Evolutionary conservation across 2,113 vertebrate species (phyloP).

Genomic region (Paradisaea rubra): DNA sequence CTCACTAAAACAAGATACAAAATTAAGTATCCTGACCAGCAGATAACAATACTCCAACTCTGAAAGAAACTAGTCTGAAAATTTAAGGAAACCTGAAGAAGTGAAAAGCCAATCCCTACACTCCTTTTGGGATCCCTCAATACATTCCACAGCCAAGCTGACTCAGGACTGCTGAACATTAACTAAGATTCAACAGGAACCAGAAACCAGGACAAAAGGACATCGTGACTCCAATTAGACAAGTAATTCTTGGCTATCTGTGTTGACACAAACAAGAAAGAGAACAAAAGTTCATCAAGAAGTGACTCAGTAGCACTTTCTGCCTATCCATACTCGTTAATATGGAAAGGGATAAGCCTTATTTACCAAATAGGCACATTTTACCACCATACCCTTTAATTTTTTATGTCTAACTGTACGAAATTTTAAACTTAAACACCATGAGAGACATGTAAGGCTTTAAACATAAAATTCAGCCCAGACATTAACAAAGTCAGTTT

Average conservation of each 20-base stretch:
- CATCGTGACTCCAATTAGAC: not conserved
- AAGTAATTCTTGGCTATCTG: not conserved
- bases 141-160: not conserved
- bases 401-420: not conserved
- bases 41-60: not conserved
- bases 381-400: not conserved
- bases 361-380: accelerated
- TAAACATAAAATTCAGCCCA: not conserved
- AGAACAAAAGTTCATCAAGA: not conserved
- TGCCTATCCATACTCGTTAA: not conserved
- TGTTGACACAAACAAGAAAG: not conserved
- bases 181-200: not conserved
- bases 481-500: not conserved
- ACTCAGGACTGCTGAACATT: not conserved
- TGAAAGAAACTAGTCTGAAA: not conserved
- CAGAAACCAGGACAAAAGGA: not conserved
- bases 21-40: not conserved
- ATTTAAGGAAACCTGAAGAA: not conserved
- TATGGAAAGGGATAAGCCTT: accelerated
- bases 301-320: not conserved
- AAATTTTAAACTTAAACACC: not conserved
- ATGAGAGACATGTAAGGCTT: accelerated
- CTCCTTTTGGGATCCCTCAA: not conserved
- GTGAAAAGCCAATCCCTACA: accelerated
- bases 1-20: not conserved